Conservation (phyloP, 2,797 vertebrate species). For the Trematomus bernacchii region DNA sequence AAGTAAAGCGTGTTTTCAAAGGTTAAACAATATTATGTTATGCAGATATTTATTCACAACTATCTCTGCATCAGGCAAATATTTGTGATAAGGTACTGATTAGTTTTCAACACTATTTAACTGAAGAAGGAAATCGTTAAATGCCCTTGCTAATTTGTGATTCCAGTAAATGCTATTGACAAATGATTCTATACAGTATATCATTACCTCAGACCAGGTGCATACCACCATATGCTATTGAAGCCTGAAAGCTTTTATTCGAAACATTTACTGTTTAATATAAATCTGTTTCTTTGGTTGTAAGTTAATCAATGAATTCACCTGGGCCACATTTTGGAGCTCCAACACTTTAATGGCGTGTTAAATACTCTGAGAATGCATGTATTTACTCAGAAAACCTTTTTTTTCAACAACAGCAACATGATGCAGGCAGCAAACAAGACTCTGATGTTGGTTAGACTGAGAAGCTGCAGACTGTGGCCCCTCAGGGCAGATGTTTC, state of each 20-base stretch:
- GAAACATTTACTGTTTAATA: neutral
- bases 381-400: neutral
- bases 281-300: neutral
- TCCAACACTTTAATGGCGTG: neutral
- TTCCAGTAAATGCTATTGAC: neutral
- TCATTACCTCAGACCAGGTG: neutral
- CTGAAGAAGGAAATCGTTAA: neutral
- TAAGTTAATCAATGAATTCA: neutral
- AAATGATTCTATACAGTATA: neutral
- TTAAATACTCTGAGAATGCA: slow-evolving; percentile 1
- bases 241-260: neutral
- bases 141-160: neutral
- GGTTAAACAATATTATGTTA: neutral
- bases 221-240: neutral
- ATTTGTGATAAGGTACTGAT: slow-evolving; percentile 10
- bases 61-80: neutral
- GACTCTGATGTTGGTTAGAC: neutral
- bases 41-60: neutral
- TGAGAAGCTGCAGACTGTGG: slow-evolving; percentile 35
- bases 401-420: slow-evolving; percentile 3
- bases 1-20: neutral
- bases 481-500: slow-evolving; percentile 18
- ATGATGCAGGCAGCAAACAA: slow-evolving; percentile 1
- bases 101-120: neutral
- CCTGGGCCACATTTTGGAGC: neutral